Percentiles rank a stretch among this genome's conserved stretches.
Conservation (phyloP, 2,113 vertebrate species). For the Gavialis gangeticus region DNA sequence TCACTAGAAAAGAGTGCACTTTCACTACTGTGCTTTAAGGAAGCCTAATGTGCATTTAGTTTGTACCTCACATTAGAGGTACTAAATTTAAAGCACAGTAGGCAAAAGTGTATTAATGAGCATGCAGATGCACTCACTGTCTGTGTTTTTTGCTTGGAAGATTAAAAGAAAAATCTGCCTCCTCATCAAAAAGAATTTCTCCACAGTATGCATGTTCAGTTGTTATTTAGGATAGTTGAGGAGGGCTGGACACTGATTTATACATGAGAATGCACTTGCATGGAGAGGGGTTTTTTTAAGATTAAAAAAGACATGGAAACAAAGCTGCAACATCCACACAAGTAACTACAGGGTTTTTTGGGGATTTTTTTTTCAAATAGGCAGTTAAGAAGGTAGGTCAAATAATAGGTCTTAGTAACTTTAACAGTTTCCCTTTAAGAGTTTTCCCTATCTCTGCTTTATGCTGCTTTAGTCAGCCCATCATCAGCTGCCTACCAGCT, state of each 20-base stretch:
- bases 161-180: background rate
- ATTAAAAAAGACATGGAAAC: background rate
- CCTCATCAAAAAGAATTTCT: background rate
- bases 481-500: background rate
- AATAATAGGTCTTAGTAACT: background rate
- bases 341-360: background rate
- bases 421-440: background rate
- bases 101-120: too few species aligned
- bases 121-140: background rate
- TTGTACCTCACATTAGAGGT: too few species aligned
- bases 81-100: too few species aligned
- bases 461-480: background rate
- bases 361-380: background rate
- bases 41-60: too few species aligned
- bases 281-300: background rate
- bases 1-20: too few species aligned
- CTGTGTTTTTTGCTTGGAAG: background rate
- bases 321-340: rapidly evolving
- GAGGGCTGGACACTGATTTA: background rate
- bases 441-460: background rate
- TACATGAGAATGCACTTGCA: background rate
- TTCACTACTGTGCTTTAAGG: too few species aligned
- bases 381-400: background rate
- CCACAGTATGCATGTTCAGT: background rate
- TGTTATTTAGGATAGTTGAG: background rate